These are phyloP conservation scores for Ovis canadensis DNA, from an alignment of 2,113 vertebrate genomes.

Conservation along the genomic window DNA sequence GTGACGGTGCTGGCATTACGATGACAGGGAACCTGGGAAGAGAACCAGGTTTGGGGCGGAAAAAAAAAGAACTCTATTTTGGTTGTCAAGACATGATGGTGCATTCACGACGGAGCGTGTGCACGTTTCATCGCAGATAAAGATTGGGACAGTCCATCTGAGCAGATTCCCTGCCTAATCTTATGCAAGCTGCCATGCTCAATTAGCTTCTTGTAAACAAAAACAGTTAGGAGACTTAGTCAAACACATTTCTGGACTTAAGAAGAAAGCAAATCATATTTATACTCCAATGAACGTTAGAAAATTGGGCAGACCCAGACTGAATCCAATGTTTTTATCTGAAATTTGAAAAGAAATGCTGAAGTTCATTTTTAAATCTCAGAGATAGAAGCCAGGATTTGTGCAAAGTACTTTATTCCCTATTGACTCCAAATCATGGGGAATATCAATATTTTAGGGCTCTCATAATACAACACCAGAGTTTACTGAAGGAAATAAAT, in stretches of 20 bases:
- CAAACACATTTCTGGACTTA: not conserved
- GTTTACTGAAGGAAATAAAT: not conserved
- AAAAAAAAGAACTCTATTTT: not conserved
- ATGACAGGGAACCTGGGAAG: not conserved
- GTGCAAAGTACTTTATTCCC: not conserved
- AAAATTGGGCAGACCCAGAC: not conserved
- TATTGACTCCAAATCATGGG: not conserved
- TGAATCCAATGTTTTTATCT: not conserved
- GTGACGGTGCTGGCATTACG: not conserved
- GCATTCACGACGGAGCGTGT: not conserved
- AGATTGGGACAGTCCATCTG: not conserved
- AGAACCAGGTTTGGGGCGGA: not conserved
- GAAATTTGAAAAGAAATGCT: not conserved
- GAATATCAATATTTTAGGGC: not conserved
- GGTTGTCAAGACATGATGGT: not conserved
- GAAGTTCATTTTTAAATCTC: not conserved
- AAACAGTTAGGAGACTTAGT: not conserved
- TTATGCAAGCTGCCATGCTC: rapidly evolving
- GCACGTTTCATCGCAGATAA: not conserved
- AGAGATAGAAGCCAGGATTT: not conserved
- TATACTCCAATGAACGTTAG: not conserved
- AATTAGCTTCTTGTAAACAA: not conserved
- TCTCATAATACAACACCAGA: not conserved
- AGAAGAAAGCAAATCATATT: not conserved
- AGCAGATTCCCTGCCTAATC: not conserved